phyloP scores from a whole-genome alignment of 2,888 invertebrate genomes.

The Quadroppia sp. region DNA sequence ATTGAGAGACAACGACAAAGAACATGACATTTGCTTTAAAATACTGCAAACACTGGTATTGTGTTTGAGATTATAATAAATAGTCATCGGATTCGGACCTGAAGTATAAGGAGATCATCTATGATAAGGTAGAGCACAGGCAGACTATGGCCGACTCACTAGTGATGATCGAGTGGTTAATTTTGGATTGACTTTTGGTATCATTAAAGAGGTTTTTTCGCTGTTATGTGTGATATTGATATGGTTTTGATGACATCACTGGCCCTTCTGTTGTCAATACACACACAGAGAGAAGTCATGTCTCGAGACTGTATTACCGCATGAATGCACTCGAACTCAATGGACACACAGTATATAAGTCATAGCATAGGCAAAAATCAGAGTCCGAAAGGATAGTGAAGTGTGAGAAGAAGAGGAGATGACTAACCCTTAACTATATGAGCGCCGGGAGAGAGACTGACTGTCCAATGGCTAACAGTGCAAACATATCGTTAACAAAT shows the following conservation, averaged over 20 bases:
- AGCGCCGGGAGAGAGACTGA: background rate
- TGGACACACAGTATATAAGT: background rate
- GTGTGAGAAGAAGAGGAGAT: background rate
- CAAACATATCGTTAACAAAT: background rate
- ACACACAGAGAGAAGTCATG: background rate
- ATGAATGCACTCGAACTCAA: background rate
- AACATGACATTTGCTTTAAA: slow-evolving; percentile 13
- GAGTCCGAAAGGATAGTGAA: background rate
- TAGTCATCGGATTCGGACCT: background rate
- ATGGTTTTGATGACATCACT: background rate
- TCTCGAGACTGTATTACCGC: background rate
- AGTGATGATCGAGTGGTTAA: background rate
- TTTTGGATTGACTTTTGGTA: background rate
- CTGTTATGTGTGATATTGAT: background rate
- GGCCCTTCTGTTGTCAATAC: background rate
- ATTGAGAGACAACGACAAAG: background rate
- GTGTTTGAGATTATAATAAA: background rate
- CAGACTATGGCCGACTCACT: background rate
- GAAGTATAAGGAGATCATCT: background rate
- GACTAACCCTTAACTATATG: background rate
- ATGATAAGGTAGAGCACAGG: background rate
- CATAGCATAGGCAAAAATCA: background rate
- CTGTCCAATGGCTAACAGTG: background rate
- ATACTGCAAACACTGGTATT: background rate
- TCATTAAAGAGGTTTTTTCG: background rate